These are phyloP conservation scores for Holacanthus passer DNA, from an alignment of 2,113 vertebrate genomes.

Conservation along the genomic window DNA sequence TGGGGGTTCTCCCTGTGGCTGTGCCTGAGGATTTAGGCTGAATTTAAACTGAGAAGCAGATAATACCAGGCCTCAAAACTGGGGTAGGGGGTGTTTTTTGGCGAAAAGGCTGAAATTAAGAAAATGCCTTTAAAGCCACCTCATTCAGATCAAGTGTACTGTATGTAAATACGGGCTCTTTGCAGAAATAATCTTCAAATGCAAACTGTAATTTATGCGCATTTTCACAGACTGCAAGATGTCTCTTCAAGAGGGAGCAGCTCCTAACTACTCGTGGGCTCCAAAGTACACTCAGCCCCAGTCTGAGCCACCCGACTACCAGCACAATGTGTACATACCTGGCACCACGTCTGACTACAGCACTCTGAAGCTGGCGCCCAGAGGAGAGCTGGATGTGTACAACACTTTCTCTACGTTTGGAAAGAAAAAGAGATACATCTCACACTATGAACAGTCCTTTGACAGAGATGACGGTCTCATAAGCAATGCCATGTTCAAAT, in stretches of 20 bases:
- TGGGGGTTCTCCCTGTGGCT: slow-evolving; percentile 7
- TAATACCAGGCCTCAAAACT: slow-evolving; percentile 48
- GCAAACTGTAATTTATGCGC: slow-evolving; percentile 49
- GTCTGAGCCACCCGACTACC: slow-evolving; percentile 85
- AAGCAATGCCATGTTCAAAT: slow-evolving; percentile 84
- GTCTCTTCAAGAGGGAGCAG: slow-evolving; percentile 73
- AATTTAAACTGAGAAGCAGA: slow-evolving; percentile 56
- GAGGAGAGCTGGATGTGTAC: slow-evolving; percentile 85
- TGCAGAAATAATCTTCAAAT: slow-evolving; percentile 56
- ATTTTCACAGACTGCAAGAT: slow-evolving; percentile 85
- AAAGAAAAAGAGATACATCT: slow-evolving; percentile 89
- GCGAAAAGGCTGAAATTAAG: slow-evolving; percentile 34
- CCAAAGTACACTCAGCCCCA: slow-evolving; percentile 83
- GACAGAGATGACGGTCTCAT: slow-evolving; percentile 82
- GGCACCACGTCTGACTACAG: slow-evolving; percentile 85
- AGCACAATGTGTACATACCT: slow-evolving; percentile 91
- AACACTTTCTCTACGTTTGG: slow-evolving; percentile 94
- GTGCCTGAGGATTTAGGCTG: slow-evolving; percentile 50
- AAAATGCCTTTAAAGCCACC: slow-evolving; percentile 52
- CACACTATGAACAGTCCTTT: slow-evolving; percentile 82
- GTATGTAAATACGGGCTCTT: slow-evolving; percentile 56
- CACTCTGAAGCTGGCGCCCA: slow-evolving; percentile 83
- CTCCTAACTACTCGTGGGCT: slow-evolving; percentile 84
- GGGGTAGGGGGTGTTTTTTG: slow-evolving; percentile 5
- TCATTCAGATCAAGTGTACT: slow-evolving; percentile 52